Percentiles rank a stretch among this genome's conserved stretches.
Conservation (phyloP, 53 echinoderm and acorn worm genomes). For the Luidia sarsii region DNA sequence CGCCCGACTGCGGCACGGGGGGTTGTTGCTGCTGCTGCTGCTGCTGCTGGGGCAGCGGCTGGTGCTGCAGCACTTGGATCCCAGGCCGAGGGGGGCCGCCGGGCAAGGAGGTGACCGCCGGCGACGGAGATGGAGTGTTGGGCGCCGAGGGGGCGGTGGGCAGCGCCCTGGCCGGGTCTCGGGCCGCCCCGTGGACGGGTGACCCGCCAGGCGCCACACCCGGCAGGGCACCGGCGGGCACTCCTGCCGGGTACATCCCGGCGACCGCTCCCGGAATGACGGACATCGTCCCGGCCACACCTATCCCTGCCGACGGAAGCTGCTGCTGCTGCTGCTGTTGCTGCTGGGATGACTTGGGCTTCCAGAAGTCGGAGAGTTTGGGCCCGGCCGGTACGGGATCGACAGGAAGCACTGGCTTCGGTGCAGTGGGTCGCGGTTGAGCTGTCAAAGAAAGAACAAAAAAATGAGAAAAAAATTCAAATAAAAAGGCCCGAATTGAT, state of each 20-base stretch:
- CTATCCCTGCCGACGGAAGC: constrained; percentile 23
- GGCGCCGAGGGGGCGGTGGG: constrained; percentile 4
- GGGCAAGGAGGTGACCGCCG: neutral
- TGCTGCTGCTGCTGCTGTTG: neutral
- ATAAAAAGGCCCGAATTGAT: neutral
- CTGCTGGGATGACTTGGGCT: constrained; percentile 72
- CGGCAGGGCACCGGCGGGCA: neutral
- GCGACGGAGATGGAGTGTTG: neutral
- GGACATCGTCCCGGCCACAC: neutral
- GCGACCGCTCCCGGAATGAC: constrained; percentile 30
- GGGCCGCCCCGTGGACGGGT: neutral
- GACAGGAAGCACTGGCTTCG: constrained; percentile 36
- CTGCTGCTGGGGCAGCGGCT: neutral
- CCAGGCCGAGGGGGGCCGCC: neutral
- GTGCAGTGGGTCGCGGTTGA: constrained; percentile 69
- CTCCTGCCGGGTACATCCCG: constrained; percentile 27
- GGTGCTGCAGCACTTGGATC: neutral
- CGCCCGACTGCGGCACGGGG: neutral
- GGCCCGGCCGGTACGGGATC: constrained; percentile 68
- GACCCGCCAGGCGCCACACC: neutral
- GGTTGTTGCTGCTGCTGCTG: constrained; percentile 9
- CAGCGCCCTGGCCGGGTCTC: constrained; percentile 12
- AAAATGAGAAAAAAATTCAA: neutral
- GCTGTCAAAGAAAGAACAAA: constrained; percentile 51
- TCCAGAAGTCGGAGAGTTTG: constrained; percentile 90